A percentile compares a stretch with the other conserved stretches of the same genome.
These are phyloP conservation scores for Cryptocheilus praepositus DNA, from an alignment of 2,888 invertebrate species.

Conservation along the genomic window DNA sequence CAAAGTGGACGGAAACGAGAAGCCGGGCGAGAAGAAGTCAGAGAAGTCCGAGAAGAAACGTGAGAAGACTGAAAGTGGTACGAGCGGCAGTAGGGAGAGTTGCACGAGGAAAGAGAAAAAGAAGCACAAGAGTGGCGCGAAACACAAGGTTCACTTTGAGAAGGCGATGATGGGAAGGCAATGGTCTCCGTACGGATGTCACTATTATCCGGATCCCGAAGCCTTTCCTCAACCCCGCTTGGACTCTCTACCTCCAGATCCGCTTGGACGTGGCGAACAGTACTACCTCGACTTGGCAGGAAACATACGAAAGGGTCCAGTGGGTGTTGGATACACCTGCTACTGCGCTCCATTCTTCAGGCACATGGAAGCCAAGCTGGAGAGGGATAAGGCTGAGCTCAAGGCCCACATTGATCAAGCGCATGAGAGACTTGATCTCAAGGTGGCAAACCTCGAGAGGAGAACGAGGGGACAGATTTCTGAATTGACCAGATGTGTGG, in stretches of 20 bases:
- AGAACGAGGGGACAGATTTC: conserved; percentile 84
- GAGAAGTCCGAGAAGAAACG: conserved; percentile 67
- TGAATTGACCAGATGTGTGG: conserved; percentile 81
- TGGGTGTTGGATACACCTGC: conserved; percentile 94
- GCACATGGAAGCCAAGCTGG: conserved; percentile 89
- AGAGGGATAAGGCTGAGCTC: conserved; percentile 87
- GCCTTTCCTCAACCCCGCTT: conserved; percentile 90
- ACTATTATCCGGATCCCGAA: conserved; percentile 90
- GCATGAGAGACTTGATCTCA: conserved; percentile 86
- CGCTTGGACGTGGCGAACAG: conserved; percentile 91
- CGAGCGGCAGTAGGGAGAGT: conserved; percentile 77
- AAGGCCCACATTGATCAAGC: conserved; percentile 87
- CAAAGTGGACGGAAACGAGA: conserved; percentile 47
- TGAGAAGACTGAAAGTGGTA: conserved; percentile 76
- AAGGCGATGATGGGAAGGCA: conserved; percentile 70
- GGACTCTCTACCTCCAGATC: conserved; percentile 90
- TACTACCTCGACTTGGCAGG: conserved; percentile 96
- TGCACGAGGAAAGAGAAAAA: conserved; percentile 71
- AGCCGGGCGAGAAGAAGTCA: conserved; percentile 34
- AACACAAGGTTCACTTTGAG: conserved; percentile 76
- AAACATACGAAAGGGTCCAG: conserved; percentile 95
- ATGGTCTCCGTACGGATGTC: conserved; percentile 95
- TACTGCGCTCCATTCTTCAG: conserved; percentile 95
- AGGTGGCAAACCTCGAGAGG: conserved; percentile 87
- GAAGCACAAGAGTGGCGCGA: conserved; percentile 62